Evolutionary conservation across 2,113 vertebrate genomes (phyloP).

Genomic region (Balaeniceps rex): DNA sequence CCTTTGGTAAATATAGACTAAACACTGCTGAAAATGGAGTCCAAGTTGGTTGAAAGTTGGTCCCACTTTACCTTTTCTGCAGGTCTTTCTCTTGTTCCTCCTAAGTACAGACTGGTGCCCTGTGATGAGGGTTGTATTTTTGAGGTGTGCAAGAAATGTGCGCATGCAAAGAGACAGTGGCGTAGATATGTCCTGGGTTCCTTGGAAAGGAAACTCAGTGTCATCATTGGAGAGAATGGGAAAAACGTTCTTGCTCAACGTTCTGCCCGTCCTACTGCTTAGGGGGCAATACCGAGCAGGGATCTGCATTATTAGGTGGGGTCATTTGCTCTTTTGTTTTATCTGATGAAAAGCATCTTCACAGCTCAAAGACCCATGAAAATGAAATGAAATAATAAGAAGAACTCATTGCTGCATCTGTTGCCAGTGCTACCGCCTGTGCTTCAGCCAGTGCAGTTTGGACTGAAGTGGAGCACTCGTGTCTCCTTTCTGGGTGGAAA

Average conservation of each 20-base stretch:
- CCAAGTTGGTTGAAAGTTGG: background rate
- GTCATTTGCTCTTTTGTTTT: background rate
- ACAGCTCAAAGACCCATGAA: background rate
- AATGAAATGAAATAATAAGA: background rate
- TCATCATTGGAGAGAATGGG: background rate
- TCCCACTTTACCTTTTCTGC: background rate
- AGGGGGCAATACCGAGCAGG: background rate
- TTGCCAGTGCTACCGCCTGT: background rate
- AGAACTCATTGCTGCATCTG: background rate
- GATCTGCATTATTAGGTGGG: background rate
- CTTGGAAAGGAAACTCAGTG: background rate
- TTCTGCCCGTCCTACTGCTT: background rate
- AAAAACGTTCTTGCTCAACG: fast-evolving
- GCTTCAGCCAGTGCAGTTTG: background rate
- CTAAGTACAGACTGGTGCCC: background rate
- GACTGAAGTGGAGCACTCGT: background rate
- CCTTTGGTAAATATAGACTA: background rate
- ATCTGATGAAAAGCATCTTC: background rate
- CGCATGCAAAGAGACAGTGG: background rate
- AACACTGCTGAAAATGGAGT: background rate
- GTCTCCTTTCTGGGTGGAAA: background rate
- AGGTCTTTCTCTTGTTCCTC: background rate
- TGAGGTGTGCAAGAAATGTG: background rate
- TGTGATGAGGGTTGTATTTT: background rate
- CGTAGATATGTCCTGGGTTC: background rate